phyloP scores from a whole-genome alignment of 2,797 vertebrate genomes.

The Myotis planiceps region DNA sequence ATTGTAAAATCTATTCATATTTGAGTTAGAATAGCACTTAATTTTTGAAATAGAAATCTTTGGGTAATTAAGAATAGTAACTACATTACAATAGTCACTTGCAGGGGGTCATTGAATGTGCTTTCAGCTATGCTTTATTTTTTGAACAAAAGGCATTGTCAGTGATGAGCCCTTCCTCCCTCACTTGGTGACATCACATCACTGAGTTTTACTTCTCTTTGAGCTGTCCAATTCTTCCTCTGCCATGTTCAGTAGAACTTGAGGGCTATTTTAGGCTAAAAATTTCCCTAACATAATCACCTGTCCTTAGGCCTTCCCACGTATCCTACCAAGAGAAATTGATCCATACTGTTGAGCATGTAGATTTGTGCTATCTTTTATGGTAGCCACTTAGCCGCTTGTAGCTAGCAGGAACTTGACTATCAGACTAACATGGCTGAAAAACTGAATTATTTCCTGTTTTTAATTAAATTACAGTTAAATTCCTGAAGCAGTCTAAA shows the following conservation, averaged over 20 bases:
- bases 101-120: background rate
- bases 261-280: background rate
- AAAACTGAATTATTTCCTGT: background rate
- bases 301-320: background rate
- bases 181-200: background rate
- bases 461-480: background rate
- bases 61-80: background rate
- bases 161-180: background rate
- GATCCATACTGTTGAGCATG: background rate
- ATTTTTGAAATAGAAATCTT: conserved; percentile 15
- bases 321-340: background rate
- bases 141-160: conserved; percentile 34
- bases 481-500: background rate
- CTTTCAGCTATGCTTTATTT: background rate
- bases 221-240: background rate
- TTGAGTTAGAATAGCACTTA: background rate
- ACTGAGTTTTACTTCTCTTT: background rate
- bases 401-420: background rate
- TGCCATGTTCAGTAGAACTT: background rate
- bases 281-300: background rate
- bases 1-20: background rate
- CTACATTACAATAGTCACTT: background rate
- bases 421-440: background rate
- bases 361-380: background rate
- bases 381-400: background rate